Evolutionary conservation across 1,140 invertebrate species (phyloP).

Genomic region (Procambarus clarkii): DNA sequence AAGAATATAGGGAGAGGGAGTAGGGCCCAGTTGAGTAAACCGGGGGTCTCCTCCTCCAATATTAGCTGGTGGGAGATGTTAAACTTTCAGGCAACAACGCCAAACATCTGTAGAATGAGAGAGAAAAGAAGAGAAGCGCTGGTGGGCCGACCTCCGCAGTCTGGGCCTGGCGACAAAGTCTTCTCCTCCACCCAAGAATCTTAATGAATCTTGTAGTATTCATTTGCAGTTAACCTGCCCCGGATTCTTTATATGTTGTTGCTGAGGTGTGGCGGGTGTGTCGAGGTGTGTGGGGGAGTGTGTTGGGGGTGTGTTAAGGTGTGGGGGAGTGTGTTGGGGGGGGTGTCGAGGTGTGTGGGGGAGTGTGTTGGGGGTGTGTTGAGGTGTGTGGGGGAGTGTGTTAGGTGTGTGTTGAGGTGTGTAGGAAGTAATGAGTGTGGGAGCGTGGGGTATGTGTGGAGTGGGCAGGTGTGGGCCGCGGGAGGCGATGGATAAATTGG

Average conservation of each 20-base stretch:
- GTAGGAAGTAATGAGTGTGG: too few species aligned
- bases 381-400: neutral
- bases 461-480: too few species aligned
- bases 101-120: constrained; percentile 22
- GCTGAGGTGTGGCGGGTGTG: too few species aligned
- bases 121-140: neutral
- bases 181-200: constrained; percentile 14
- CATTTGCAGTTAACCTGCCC: neutral
- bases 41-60: neutral
- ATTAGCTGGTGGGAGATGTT: constrained; percentile 21
- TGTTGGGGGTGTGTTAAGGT: neutral
- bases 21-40: neutral
- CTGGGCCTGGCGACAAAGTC: neutral
- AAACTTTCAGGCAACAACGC: constrained; percentile 42
- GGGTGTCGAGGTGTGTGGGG: neutral
- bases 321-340: neutral
- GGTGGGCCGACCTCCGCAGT: neutral
- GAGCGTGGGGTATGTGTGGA: too few species aligned
- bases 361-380: neutral
- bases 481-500: too few species aligned
- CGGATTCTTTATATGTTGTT: neutral
- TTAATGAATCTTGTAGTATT: constrained; percentile 54
- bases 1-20: neutral
- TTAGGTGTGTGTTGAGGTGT: neutral
- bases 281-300: neutral